Base-by-base conservation (phyloP, 2,797 vertebrate genomes). In the Margarornis squamiger region DNA sequence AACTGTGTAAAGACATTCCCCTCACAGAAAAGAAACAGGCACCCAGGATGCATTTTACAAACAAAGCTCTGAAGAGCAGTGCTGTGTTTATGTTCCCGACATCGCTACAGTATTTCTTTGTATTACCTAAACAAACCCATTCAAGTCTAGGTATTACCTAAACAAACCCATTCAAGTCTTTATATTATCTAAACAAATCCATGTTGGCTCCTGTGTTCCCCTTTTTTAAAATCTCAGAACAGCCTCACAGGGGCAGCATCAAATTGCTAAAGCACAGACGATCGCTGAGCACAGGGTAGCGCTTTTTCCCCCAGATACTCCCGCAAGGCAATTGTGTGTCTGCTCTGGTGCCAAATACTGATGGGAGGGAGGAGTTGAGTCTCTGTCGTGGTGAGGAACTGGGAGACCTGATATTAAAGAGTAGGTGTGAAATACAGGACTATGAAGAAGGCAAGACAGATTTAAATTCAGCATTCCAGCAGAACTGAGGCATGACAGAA, bases 261-360 rank as follows among this genome's bases (percentile, higher is more conserved):
- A 97, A 92, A 72, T 95, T 93, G 95, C 90, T 96, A 86, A 84
- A 91, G 74, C 52, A 76, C 66, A 93, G 81, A 81, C 92, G 88
- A 96, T 80, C 91, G 55, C 77, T 71, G 82, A 86, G 73, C 75
- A 78, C 39, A 85, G 71, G 55, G 71, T 14, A 77, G 30, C 29
- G 19, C 6, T 86, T 94, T 58, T 49, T 57, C 5, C 26, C 30
- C 79, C 76, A 61, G 61, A 86, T 91, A 87, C 76, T 88, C 61
- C 76, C 71, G 55, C 66, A 83, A 79, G 96, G 79, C 43, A 81
- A 72, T 57, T 29, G 54, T 41, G 30, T 63, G 14, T 66, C 86
- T 78, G 55, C 75, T 67, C 55, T 66, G 66, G 29, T 36, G 82
- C 32, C 41, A 77, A n/a, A 22, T 43, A 36, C 41, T 1, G 4